Conservation (phyloP, 2,113 vertebrate species). For the Glaucomys volans region DNA sequence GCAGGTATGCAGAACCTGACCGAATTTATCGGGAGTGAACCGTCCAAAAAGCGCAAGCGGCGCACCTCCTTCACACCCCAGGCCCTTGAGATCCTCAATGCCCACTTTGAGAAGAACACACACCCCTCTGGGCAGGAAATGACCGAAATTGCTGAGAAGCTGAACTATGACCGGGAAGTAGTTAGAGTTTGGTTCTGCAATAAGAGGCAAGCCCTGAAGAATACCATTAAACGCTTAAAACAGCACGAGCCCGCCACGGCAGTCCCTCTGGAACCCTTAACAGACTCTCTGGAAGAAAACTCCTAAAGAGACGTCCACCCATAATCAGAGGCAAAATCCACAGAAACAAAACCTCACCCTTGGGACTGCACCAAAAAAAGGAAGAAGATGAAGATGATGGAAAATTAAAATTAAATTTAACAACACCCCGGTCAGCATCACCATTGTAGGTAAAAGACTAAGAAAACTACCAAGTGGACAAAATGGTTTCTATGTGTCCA, state of each 20-base stretch:
- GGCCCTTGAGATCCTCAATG: conserved; percentile 99
- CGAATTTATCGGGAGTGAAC: conserved; percentile 99
- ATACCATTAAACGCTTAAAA: conserved; percentile 99
- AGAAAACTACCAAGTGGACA: conserved; percentile 87
- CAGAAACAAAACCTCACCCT: not conserved
- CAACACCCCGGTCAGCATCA: conserved; percentile 81
- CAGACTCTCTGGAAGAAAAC: conserved; percentile 96
- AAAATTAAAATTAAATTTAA: conserved; percentile 64
- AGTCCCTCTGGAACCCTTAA: conserved; percentile 93
- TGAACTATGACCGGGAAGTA: conserved; percentile 99
- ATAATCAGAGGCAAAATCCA: conserved; percentile 32
- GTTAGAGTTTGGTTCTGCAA: conserved; percentile 99
- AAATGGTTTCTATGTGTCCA: conserved; percentile 84
- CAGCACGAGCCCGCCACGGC: conserved; percentile 92
- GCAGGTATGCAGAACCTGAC: conserved; percentile 99
- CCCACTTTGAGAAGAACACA: conserved; percentile 99
- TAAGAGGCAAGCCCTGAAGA: conserved; percentile 99
- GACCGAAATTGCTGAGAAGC: conserved; percentile 99
- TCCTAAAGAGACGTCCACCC: conserved; percentile 87
- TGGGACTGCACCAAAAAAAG: conserved; percentile 41
- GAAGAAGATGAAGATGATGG: conserved; percentile 73
- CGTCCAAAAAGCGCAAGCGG: conserved; percentile 99
- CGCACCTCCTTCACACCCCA: conserved; percentile 99
- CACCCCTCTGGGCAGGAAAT: conserved; percentile 99
- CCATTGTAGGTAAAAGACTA: conserved; percentile 90